Evolutionary conservation across 2,797 vertebrate genomes (phyloP).

Genomic region (Coracias cyanogaster): DNA sequence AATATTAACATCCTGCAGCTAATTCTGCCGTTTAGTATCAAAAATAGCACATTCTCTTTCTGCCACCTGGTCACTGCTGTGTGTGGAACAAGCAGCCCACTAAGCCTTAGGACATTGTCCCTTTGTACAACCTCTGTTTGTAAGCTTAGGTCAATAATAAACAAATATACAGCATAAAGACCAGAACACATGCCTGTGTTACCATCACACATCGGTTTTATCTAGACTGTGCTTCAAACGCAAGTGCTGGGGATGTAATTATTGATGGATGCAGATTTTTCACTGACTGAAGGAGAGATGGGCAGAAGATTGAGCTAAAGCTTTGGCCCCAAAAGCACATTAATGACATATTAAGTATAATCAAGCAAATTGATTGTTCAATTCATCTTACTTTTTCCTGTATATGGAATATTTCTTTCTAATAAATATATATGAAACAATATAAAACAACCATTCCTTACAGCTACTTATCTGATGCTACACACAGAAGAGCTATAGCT

Average conservation of each 20-base stretch:
- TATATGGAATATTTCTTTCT: background rate
- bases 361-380: background rate
- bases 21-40: background rate
- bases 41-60: background rate
- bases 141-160: background rate
- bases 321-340: background rate
- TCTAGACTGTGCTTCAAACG: background rate
- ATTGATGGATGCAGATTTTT: background rate
- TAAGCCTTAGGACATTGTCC: background rate
- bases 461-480: background rate
- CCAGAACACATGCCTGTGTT: background rate
- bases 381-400: background rate
- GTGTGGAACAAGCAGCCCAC: background rate
- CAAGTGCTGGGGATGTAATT: background rate
- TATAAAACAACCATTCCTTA: background rate
- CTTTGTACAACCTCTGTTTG: background rate
- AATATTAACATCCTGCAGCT: background rate
- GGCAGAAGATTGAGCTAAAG: background rate
- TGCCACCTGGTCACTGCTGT: background rate
- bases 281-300: background rate
- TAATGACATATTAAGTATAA: background rate
- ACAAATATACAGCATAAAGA: background rate
- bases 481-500: accelerated
- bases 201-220: background rate
- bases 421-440: background rate